These are phyloP conservation scores for Contarinia nasturtii DNA, from an alignment of 1,140 invertebrate genomes.

Conservation along the genomic window DNA sequence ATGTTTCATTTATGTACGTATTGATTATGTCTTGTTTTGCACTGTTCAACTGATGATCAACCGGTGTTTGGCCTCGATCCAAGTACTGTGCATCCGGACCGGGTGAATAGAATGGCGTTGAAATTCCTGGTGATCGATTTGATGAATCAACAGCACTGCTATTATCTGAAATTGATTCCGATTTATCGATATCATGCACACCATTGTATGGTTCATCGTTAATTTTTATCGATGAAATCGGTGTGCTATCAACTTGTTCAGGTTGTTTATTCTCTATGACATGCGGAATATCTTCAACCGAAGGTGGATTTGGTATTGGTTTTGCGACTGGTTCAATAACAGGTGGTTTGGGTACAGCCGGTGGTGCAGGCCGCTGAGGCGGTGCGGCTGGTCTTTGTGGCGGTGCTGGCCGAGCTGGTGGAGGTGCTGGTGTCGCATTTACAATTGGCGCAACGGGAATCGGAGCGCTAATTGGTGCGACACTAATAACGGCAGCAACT, in stretches of 20 bases:
- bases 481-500: background rate
- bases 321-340: background rate
- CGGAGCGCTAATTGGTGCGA: background rate
- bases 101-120: background rate
- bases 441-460: constrained; percentile 2
- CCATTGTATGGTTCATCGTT: background rate
- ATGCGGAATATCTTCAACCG: background rate
- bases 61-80: background rate
- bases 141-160: background rate
- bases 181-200: background rate
- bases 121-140: no score
- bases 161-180: background rate
- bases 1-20: no score
- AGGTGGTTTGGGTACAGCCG: background rate
- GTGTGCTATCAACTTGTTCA: background rate
- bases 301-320: background rate
- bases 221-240: no score
- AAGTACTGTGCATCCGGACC: background rate
- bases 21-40: constrained; percentile 1
- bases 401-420: background rate
- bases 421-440: constrained; percentile 1
- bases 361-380: background rate
- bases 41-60: background rate
- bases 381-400: background rate
- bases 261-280: background rate